Conservation (phyloP, 1,140 invertebrate species). For the Lineus longissimus region DNA sequence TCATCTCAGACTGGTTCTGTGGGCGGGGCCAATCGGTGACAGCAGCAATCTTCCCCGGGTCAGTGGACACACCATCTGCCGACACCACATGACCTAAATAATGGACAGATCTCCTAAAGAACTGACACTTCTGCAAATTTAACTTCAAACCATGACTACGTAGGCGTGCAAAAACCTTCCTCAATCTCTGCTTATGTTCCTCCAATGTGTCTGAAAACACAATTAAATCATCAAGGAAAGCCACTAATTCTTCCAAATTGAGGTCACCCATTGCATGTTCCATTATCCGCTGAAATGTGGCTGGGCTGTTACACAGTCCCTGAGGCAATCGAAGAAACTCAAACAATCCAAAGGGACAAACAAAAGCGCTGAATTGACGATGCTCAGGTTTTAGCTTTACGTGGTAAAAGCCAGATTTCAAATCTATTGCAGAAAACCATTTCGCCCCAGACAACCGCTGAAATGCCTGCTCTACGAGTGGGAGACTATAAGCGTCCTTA, state of each 20-base stretch:
- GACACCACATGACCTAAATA: conserved; percentile 35
- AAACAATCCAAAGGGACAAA: conserved; percentile 15
- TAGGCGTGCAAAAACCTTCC: conserved; percentile 16
- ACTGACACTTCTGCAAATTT: conserved; percentile 32
- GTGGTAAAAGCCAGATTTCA: conserved; percentile 42
- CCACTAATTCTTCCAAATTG: conserved; percentile 6
- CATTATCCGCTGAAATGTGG: conserved; percentile 35
- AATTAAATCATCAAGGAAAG: conserved; percentile 22
- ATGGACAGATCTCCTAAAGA: conserved; percentile 35
- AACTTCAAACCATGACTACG: conserved; percentile 15
- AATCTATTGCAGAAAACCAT: conserved; percentile 54
- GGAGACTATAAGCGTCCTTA: conserved; percentile 57
- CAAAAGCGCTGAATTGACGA: conserved; percentile 39
- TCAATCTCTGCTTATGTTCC: conserved; percentile 14
- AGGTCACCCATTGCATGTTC: conserved; percentile 18
- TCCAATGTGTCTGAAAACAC: conserved; percentile 19
- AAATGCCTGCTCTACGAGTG: conserved; percentile 54
- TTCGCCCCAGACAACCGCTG: conserved; percentile 38
- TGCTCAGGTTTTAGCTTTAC: conserved; percentile 30
- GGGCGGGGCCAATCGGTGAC: conserved; percentile 36
- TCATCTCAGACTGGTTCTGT: conserved; percentile 26
- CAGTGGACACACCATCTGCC: conserved; percentile 23
- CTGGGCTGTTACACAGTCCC: conserved; percentile 20
- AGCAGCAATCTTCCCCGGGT: conserved; percentile 34
- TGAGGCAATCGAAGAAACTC: conserved; percentile 21